Evolutionary conservation across 1,140 invertebrate genomes (phyloP).

Genomic region (Pseudomyrmex gracilis): DNA sequence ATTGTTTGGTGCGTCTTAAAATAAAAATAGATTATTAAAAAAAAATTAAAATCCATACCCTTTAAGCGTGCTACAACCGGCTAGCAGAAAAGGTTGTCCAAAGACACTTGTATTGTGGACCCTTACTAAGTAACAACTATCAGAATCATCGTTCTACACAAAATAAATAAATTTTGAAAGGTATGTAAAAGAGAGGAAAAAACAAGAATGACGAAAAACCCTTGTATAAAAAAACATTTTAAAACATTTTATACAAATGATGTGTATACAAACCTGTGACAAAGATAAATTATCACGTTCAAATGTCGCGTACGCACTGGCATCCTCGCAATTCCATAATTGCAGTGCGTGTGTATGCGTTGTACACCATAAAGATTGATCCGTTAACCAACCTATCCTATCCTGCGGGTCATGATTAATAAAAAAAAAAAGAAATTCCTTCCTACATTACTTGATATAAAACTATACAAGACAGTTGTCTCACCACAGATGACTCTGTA

Average conservation of each 20-base stretch:
- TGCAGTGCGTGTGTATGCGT: constrained; percentile 91
- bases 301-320: constrained; percentile 87
- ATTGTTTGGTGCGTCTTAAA: no score
- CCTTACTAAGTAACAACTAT: constrained; percentile 89
- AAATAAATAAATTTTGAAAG: constrained; percentile 39
- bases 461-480: constrained; percentile 48
- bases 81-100: constrained; percentile 86
- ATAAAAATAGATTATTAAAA: no score
- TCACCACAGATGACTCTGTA: constrained; percentile 92
- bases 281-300: constrained; percentile 83
- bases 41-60: constrained; percentile 81
- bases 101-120: constrained; percentile 77
- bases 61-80: constrained; percentile 87
- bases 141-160: constrained; percentile 87
- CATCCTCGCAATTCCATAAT: constrained; percentile 89
- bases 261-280: constrained; percentile 64
- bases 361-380: constrained; percentile 87
- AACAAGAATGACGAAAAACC: background rate
- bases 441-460: background rate
- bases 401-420: constrained; percentile 75
- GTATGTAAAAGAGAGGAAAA: background rate
- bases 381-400: constrained; percentile 83
- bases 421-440: constrained; percentile 16
- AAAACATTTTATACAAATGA: no score
- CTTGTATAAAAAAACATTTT: no score